Evolutionary conservation across 2,113 vertebrate genomes (phyloP), one percentile per base, ranked within the genome.

Genomic region (Nibea albiflora): DNA sequence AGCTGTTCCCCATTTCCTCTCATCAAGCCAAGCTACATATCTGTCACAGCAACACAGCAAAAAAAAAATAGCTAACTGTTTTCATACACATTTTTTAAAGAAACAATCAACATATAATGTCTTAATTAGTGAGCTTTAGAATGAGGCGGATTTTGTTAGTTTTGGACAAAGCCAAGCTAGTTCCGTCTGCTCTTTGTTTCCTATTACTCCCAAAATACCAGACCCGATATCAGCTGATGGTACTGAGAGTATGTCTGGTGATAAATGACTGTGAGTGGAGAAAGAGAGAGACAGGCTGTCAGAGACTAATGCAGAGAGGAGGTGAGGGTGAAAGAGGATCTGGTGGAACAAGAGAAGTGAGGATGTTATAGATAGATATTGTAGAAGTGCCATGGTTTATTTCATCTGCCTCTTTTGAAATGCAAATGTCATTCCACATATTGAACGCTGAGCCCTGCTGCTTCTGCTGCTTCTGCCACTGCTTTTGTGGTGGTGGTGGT

Each of bases 351-450:
- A 54, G 39, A 66, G 73, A 54, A 58, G 20, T 4, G 71, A 83
- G 69, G 63, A 78, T 66, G 85, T 80, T 42, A 26, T 26, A 26
- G 24, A 26, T 26, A 66, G 44, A 80, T 57, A 69, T 69, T 74
- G 70, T 69, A 56, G 66, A 56, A 86, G 42, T 31, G 49, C 16
- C 0, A 19, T 3, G 24, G 22, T 57, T 73, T 70, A 17, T 78
- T 65, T 69, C 52, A 68, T 62, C 50, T 20, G 49, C 46, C 52
- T 71, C 84, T 76, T 86, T 90, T 84, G 73, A 91, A 80, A 90
- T 84, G 81, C 68, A 81, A 84, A 90, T 78, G 76, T 63, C 53
- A 63, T 44, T 78, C 70, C 31, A 60, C 54, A 22, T 39, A 60
- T 31, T 12, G 11, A 68, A 53, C 20, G 0, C 46, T 8, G 75